Evolutionary conservation across 2,113 vertebrate species (phyloP).

Genomic region (Daubentonia madagascariensis): DNA sequence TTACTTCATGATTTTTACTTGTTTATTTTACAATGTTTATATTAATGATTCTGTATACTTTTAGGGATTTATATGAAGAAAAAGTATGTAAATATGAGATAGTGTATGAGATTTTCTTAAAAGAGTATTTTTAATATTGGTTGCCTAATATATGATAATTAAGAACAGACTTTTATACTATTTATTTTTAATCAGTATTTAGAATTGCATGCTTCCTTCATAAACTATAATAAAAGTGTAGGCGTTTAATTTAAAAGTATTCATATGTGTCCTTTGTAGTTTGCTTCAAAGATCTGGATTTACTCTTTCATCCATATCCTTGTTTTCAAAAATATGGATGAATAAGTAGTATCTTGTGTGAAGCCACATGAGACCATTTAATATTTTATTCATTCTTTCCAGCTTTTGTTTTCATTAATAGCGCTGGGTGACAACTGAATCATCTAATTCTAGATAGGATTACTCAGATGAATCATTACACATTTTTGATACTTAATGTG

Average conservation of each 20-base stretch:
- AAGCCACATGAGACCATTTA: not conserved
- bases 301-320: not conserved
- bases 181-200: not conserved
- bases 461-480: conserved; percentile 37
- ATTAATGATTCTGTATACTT: not conserved
- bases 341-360: conserved; percentile 32
- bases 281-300: conserved; percentile 23
- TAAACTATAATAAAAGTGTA: not conserved
- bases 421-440: not conserved
- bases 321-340: conserved; percentile 12
- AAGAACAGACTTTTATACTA: not conserved
- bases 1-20: not conserved
- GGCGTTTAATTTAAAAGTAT: conserved; percentile 16
- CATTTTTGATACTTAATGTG: conserved; percentile 48
- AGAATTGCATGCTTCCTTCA: not conserved
- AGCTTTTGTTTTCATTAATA: conserved; percentile 43
- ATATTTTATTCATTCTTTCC: conserved; percentile 49
- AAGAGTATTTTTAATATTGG: conserved; percentile 22
- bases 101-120: not conserved
- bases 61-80: conserved; percentile 4
- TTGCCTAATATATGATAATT: conserved; percentile 4
- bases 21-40: not conserved
- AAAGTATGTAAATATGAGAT: not conserved
- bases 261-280: not conserved
- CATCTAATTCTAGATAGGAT: not conserved